A percentile compares a stretch with the other conserved stretches of the same genome.
Conservation (phyloP, 1,140 invertebrate species). For the Phymastichus coffea region DNA sequence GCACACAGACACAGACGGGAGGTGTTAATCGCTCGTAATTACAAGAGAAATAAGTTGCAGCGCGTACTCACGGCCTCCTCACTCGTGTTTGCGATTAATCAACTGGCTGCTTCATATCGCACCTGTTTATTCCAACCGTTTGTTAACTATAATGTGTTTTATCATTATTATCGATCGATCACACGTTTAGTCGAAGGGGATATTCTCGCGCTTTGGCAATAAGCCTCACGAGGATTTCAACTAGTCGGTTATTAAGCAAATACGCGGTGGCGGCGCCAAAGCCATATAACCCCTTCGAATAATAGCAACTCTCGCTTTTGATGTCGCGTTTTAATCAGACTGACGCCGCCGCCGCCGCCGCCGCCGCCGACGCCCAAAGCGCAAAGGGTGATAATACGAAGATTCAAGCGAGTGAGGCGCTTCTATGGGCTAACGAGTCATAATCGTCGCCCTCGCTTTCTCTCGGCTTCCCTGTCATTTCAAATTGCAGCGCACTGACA, state of each 20-base stretch:
- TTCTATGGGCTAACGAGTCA: slow-evolving; percentile 29
- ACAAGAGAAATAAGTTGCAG: slow-evolving; percentile 18
- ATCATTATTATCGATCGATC: too few relatives aligned
- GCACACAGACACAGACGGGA: too few relatives aligned
- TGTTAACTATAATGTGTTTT: too few relatives aligned
- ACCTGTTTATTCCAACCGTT: too few relatives aligned
- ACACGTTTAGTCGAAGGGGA: neutral
- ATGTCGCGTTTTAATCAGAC: too few relatives aligned
- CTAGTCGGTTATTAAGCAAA: slow-evolving; percentile 40
- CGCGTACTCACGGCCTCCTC: neutral
- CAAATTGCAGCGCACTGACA: too few relatives aligned
- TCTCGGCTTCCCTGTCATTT: slow-evolving; percentile 45
- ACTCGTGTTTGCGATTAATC: slow-evolving; percentile 21
- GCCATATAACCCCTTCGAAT: slow-evolving; percentile 43
- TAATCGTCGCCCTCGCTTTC: slow-evolving; percentile 36
- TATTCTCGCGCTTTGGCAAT: slow-evolving; percentile 30
- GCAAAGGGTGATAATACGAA: too few relatives aligned
- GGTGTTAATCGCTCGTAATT: slow-evolving; percentile 25
- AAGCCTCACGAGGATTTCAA: too few relatives aligned
- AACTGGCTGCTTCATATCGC: too few relatives aligned
- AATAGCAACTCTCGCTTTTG: slow-evolving; percentile 33
- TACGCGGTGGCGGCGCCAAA: too few relatives aligned
- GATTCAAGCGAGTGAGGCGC: neutral
- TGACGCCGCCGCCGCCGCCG: slow-evolving; percentile 25
- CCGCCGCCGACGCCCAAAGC: too few relatives aligned